These are phyloP conservation scores for Orius insidiosus DNA, from an alignment of 1,140 invertebrate species.

Conservation along the genomic window DNA sequence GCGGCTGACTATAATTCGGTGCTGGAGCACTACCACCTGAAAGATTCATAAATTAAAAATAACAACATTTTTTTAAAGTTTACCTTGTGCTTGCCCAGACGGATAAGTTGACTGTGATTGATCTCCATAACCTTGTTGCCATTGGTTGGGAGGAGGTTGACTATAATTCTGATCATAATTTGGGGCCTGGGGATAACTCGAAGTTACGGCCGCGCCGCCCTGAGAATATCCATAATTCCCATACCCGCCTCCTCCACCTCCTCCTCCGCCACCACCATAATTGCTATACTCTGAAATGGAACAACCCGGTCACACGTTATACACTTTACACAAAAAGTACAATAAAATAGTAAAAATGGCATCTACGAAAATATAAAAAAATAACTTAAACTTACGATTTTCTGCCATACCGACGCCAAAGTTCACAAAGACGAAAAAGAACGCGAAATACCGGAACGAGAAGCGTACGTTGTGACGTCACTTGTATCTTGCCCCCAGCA, in stretches of 20 bases:
- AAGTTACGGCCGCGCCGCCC: constrained; percentile 6
- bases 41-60: not conserved
- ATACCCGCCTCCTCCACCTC: constrained; percentile 7
- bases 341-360: too few species aligned
- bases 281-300: not conserved
- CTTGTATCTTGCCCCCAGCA: too few species aligned
- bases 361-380: too few species aligned
- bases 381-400: too few species aligned
- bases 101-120: not conserved
- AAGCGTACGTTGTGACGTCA: too few species aligned
- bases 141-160: constrained; percentile 12
- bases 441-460: too few species aligned
- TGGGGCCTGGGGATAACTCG: constrained; percentile 8
- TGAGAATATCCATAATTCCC: constrained; percentile 14
- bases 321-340: too few species aligned
- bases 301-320: too few species aligned
- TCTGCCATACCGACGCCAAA: too few species aligned
- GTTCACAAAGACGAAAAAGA: too few species aligned
- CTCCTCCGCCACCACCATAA: constrained; percentile 4
- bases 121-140: constrained; percentile 9
- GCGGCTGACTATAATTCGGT: constrained; percentile 12
- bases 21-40: constrained; percentile 8
- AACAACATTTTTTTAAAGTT: not conserved
- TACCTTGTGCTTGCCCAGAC: not conserved
- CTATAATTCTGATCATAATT: constrained; percentile 13